phyloP scores from a whole-genome alignment of 2,888 invertebrate genomes.

The Harpalus rufipes region DNA sequence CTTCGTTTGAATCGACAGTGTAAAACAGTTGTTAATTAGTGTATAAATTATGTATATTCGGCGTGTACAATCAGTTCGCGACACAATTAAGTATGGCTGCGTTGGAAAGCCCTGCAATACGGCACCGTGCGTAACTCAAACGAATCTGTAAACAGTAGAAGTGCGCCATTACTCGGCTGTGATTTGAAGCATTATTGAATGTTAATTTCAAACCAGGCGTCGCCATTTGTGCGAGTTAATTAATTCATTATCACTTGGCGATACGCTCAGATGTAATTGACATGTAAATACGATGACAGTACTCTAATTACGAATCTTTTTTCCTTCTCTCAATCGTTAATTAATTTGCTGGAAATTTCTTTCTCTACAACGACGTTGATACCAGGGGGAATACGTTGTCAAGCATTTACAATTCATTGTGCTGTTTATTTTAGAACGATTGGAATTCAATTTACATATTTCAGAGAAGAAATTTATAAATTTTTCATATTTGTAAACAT shows the following conservation, averaged over 20 bases:
- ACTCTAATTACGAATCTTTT: constrained; percentile 40
- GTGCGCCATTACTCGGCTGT: constrained; percentile 43
- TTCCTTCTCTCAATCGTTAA: constrained; percentile 45
- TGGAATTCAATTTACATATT: too few species aligned
- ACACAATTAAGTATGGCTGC: not conserved
- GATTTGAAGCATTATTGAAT: constrained; percentile 55
- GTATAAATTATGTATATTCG: not conserved
- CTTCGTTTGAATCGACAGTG: not conserved
- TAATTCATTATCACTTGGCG: constrained; percentile 50
- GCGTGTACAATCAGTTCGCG: not conserved
- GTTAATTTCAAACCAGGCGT: constrained; percentile 48
- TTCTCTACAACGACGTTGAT: not conserved
- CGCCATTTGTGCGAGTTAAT: constrained; percentile 52
- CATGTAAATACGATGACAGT: constrained; percentile 53
- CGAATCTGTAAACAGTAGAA: constrained; percentile 47
- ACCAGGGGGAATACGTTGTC: not conserved
- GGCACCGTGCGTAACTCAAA: constrained; percentile 6
- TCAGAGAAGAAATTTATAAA: too few species aligned
- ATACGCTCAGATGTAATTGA: constrained; percentile 51
- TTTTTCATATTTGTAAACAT: too few species aligned
- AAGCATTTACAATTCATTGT: constrained; percentile 19
- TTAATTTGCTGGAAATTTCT: constrained; percentile 40
- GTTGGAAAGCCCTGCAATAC: not conserved
- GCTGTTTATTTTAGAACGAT: not conserved
- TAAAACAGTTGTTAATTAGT: not conserved